Evolutionary conservation across 2,113 vertebrate species (phyloP).

Genomic region (Dolichotis patagonum): DNA sequence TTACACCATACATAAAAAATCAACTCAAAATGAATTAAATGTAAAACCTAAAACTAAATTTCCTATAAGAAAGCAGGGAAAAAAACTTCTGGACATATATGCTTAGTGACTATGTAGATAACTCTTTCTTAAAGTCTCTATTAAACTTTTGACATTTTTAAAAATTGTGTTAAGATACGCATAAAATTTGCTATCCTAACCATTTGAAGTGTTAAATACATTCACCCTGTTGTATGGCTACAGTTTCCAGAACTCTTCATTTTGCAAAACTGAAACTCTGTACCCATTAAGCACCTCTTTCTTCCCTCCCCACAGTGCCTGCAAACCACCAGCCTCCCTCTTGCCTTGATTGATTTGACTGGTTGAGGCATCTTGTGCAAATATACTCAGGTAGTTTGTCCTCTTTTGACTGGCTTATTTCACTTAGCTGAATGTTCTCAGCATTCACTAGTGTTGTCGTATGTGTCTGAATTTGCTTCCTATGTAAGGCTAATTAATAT

Average conservation of each 20-base stretch:
- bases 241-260: background rate
- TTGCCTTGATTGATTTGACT: background rate
- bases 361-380: background rate
- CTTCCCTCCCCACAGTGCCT: background rate
- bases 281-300: background rate
- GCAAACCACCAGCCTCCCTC: background rate
- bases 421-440: background rate
- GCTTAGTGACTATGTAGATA: background rate
- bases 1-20: background rate
- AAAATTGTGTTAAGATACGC: constrained; percentile 16
- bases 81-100: background rate
- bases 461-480: background rate
- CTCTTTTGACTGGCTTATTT: constrained; percentile 14
- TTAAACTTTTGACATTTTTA: constrained; percentile 31
- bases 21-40: background rate
- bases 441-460: background rate
- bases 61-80: background rate
- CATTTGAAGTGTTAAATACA: constrained; percentile 1
- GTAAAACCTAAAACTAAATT: background rate
- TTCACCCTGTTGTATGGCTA: background rate
- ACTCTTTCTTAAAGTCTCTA: background rate
- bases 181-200: background rate
- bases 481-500: background rate
- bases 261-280: constrained; percentile 16
- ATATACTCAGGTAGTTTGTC: background rate